Evolutionary conservation across 2,797 vertebrate genomes (phyloP).

Genomic region (Poeciliopsis paucimaculata): DNA sequence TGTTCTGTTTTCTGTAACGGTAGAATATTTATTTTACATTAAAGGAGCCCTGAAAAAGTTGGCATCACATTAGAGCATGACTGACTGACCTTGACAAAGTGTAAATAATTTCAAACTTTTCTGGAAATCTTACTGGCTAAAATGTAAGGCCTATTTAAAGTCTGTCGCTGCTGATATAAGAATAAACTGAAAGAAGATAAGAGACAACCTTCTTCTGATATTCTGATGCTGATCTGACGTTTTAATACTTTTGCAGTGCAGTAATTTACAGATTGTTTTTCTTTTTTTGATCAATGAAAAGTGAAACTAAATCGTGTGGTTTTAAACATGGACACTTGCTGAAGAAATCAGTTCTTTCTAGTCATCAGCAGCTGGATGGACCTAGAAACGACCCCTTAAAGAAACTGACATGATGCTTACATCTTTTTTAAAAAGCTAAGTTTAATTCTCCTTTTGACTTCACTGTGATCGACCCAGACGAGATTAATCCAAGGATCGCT

Average conservation of each 20-base stretch:
- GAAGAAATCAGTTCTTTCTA: neutral
- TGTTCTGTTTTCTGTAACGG: neutral
- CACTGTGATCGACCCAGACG: neutral
- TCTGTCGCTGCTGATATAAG: neutral
- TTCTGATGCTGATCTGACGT: neutral
- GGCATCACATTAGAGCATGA: neutral
- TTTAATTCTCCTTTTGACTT: neutral
- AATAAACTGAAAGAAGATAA: neutral
- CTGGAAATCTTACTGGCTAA: neutral
- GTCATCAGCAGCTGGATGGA: neutral
- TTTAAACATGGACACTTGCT: neutral
- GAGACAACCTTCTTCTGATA: neutral
- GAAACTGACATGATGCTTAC: neutral
- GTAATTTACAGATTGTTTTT: neutral
- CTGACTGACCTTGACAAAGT: neutral
- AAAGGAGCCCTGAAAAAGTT: neutral
- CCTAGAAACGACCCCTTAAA: neutral
- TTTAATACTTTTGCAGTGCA: neutral
- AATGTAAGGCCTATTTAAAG: neutral
- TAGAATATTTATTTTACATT: neutral
- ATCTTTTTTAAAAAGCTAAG: neutral
- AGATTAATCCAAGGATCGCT: neutral
- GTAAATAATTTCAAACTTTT: neutral
- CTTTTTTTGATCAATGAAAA: neutral
- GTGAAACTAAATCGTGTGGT: neutral